Evolutionary conservation across 2,113 vertebrate species (phyloP).

Genomic region (Raja brachyura): DNA sequence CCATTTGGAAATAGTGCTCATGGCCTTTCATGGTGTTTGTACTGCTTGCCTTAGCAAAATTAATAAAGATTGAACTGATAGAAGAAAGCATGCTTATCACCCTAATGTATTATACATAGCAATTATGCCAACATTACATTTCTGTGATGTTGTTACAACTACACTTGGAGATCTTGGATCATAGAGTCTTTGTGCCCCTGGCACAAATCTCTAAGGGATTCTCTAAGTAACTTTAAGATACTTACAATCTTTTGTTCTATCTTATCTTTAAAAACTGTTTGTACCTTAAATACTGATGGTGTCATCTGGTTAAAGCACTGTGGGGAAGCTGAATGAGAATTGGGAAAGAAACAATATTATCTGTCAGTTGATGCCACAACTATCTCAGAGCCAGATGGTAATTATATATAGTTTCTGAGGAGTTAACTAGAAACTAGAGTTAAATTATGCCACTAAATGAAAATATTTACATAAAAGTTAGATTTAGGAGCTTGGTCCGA

Average conservation of each 20-base stretch:
- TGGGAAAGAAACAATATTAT: neutral
- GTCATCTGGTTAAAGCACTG: neutral
- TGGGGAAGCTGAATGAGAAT: neutral
- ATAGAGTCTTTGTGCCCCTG: too few relatives aligned
- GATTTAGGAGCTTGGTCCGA: conserved; percentile 2
- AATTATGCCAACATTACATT: neutral
- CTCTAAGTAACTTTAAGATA: neutral
- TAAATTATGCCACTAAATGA: conserved; percentile 9
- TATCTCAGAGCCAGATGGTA: neutral
- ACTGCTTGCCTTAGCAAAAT: neutral
- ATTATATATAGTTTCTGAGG: conserved; percentile 3
- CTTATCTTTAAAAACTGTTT: neutral
- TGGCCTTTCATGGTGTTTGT: neutral
- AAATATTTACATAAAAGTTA: conserved; percentile 12
- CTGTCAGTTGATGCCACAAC: neutral
- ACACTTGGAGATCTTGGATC: neutral
- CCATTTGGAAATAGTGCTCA: neutral
- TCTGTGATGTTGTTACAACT: neutral
- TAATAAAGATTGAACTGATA: neutral
- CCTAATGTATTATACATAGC: conserved; percentile 12
- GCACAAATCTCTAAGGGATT: neutral
- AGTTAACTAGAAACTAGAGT: too few relatives aligned
- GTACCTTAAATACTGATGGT: neutral
- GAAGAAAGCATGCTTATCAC: conserved; percentile 9
- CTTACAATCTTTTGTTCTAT: neutral